Percentiles rank a stretch among this genome's conserved stretches.
phyloP scores from a whole-genome alignment of 2,113 vertebrate genomes.

The Stomatorhinus ivindoensis region DNA sequence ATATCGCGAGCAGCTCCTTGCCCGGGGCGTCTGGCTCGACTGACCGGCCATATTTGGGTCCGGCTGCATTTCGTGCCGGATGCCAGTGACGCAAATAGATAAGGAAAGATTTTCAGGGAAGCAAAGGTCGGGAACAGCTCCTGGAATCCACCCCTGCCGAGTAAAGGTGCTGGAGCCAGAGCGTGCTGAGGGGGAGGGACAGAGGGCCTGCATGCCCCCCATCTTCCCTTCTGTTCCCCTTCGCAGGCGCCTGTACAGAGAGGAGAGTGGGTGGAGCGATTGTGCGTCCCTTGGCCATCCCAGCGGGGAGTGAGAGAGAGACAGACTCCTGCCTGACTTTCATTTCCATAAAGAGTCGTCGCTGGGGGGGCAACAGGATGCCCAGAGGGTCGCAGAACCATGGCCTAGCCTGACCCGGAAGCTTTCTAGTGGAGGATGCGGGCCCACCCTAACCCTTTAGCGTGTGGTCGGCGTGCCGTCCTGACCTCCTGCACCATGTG shows the following conservation, averaged over 20 bases:
- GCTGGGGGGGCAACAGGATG: conserved; percentile 6
- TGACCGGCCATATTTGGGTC: conserved; percentile 40
- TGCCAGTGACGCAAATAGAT: conserved; percentile 36
- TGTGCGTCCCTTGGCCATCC: conserved; percentile 24
- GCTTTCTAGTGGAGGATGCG: conserved; percentile 21
- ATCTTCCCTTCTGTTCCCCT: neutral
- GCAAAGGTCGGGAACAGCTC: neutral
- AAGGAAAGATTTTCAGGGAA: neutral
- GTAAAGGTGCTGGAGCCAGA: neutral
- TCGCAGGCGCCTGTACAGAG: conserved; percentile 45
- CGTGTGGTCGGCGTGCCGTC: conserved; percentile 7
- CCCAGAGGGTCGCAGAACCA: conserved; percentile 31
- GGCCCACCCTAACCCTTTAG: neutral
- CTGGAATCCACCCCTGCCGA: neutral
- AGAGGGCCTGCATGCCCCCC: neutral
- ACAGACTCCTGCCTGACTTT: conserved; percentile 49
- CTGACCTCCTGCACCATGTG: conserved; percentile 34
- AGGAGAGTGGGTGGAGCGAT: conserved; percentile 37
- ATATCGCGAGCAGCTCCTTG: conserved; percentile 19
- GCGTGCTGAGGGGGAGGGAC: neutral
- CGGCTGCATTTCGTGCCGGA: conserved; percentile 20
- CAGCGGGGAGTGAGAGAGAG: conserved; percentile 29
- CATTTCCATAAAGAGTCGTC: conserved; percentile 42
- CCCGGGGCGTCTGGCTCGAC: conserved; percentile 18
- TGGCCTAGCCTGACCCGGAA: conserved; percentile 16